These are phyloP conservation scores for Todus mexicanus DNA, from an alignment of 2,797 vertebrate genomes.

Conservation along the genomic window DNA sequence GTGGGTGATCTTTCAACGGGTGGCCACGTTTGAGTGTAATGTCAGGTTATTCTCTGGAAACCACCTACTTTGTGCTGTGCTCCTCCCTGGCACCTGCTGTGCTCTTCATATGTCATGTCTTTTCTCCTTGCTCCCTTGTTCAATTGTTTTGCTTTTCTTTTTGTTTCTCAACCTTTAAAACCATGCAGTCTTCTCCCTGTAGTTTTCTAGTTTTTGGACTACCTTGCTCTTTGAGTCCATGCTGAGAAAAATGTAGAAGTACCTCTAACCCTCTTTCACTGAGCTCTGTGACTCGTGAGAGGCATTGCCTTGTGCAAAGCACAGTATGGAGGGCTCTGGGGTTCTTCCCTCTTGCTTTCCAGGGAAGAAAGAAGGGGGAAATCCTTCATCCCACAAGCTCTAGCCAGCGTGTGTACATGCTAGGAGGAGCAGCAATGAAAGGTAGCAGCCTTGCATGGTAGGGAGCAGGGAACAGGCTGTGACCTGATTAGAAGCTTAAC, in stretches of 20 bases:
- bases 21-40: not conserved
- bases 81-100: not conserved
- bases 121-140: not conserved
- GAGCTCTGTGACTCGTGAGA: not conserved
- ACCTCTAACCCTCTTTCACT: not conserved
- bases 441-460: not conserved
- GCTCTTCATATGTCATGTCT: not conserved
- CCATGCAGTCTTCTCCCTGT: not conserved
- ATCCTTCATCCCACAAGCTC: not conserved
- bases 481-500: not conserved
- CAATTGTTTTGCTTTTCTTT: not conserved
- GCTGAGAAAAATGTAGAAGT: not conserved
- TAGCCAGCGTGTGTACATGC: not conserved
- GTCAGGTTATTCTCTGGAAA: not conserved
- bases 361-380: not conserved
- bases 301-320: not conserved
- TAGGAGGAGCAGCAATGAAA: not conserved
- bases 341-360: not conserved
- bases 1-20: not conserved
- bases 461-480: too few relatives aligned
- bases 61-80: not conserved
- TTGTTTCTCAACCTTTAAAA: not conserved
- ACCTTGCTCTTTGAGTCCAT: accelerated
- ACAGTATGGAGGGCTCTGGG: accelerated
- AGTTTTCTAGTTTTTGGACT: not conserved